These are phyloP conservation scores for Bothrops jararaca DNA, from an alignment of 2,113 vertebrate species.

Conservation along the genomic window DNA sequence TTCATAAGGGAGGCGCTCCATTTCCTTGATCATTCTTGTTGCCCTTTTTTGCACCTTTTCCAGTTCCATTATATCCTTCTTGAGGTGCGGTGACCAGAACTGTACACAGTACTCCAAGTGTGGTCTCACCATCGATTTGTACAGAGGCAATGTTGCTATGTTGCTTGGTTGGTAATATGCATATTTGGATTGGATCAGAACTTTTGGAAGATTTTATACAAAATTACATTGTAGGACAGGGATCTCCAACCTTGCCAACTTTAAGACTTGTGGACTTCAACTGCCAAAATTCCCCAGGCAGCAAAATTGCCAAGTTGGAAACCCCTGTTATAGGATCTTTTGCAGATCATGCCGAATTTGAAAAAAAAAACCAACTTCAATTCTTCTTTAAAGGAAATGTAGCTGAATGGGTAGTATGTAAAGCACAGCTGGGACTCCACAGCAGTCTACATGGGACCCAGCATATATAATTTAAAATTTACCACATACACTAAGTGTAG, in stretches of 20 bases:
- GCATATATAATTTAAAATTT: neutral
- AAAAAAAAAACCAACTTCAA: neutral
- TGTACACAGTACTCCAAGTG: too few species aligned
- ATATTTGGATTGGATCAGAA: neutral
- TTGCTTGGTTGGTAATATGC: neutral
- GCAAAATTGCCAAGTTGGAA: neutral
- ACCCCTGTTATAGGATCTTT: neutral
- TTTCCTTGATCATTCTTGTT: too few species aligned
- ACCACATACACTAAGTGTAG: neutral
- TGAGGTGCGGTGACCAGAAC: too few species aligned
- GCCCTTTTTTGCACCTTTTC: too few species aligned
- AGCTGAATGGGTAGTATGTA: neutral
- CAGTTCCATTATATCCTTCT: too few species aligned
- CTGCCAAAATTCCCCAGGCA: neutral
- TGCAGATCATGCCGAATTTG: neutral
- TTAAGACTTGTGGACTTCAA: neutral
- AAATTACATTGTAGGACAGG: neutral
- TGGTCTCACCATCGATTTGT: too few species aligned
- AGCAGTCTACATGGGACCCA: neutral
- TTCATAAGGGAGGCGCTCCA: too few species aligned
- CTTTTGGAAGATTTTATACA: neutral
- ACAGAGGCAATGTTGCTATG: too few species aligned
- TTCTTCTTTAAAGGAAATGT: neutral
- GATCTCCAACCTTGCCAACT: neutral
- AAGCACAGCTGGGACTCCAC: neutral